Base-by-base conservation (phyloP, 2,113 vertebrate genomes). In the Aix galericulata region DNA sequence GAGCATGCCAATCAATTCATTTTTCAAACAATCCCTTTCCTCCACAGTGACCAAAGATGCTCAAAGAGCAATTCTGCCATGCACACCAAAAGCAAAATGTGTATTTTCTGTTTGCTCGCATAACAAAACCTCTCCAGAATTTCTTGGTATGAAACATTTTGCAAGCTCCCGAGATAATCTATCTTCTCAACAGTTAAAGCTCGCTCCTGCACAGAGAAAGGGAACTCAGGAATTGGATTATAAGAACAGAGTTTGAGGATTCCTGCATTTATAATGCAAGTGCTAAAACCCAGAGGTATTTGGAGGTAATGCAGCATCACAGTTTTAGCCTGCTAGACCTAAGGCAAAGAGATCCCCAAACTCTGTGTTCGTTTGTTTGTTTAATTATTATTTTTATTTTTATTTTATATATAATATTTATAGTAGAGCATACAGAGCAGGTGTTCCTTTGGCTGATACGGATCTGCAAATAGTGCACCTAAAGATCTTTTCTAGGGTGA, bases 191-290 rank as follows among this genome's bases (percentile, higher is more conserved):
- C 14, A 83, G 56, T 26, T 44, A 69, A 9, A 55, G 63, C 71
- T 85, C 69, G 31, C 40, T 75, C 42, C 59, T 36, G 29, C 14
- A 40, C 38, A 32, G 3, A 14, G 79, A 88, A 89, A 82, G 60
- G 32, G 27, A 94, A 89, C 38, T 76, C 32, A 1, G 72, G 74
- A 83, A 79, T 82, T 55, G 55, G 23, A 86, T 77, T 82, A 4
- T 59, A 83, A 77, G 79, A 67, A 52, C 53, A 68, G 38, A 56
- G n/a, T 25, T 71, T 0, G 1, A 67, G 58, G 73, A 86, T 90
- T 86, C 68, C 76, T 90, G 56, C 76, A 68, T 86, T 88, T 83
- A 91, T 64, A 83, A 93, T 81, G 67, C 84, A 91, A 88, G 82
- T 82, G 40, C 60, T 74, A 67, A 88, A 72, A 15, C 32, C 60